Percentiles rank a stretch among this genome's conserved stretches.
phyloP scores from a whole-genome alignment of 2,797 vertebrate species.

The Lithobates pipiens region DNA sequence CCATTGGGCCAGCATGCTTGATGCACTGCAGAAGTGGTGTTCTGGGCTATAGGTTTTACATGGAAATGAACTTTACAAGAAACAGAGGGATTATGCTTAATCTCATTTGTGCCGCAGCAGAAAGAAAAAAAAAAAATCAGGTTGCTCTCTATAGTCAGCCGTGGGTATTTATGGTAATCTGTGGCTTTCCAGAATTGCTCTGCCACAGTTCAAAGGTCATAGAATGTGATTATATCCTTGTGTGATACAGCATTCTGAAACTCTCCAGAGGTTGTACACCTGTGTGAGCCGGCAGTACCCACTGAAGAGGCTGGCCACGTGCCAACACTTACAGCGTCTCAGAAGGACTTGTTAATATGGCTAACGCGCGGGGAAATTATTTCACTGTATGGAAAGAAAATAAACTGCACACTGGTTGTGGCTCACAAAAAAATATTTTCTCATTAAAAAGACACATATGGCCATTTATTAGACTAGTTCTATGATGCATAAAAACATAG shows the following conservation, averaged over 20 bases:
- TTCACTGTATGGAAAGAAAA: conserved; percentile 38
- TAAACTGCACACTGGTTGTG: conserved; percentile 17
- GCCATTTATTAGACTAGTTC: conserved; percentile 26
- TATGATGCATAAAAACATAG: neutral
- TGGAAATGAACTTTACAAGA: conserved; percentile 61
- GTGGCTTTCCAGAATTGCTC: conserved; percentile 60
- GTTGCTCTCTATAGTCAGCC: conserved; percentile 38
- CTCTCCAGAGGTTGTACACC: conserved; percentile 56
- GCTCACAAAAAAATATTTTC: conserved; percentile 18
- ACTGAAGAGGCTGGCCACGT: conserved; percentile 30
- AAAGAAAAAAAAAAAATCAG: neutral
- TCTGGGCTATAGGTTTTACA: conserved; percentile 55
- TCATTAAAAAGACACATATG: conserved; percentile 12
- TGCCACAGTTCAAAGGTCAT: conserved; percentile 58
- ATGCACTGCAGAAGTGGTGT: conserved; percentile 58
- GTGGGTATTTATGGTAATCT: conserved; percentile 62
- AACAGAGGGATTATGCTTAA: conserved; percentile 60
- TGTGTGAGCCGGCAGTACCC: conserved; percentile 45
- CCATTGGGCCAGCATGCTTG: conserved; percentile 25
- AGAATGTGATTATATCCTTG: conserved; percentile 59
- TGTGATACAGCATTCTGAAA: conserved; percentile 60
- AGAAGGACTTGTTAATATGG: conserved; percentile 43
- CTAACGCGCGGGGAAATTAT: conserved; percentile 32
- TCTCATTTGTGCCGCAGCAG: conserved; percentile 56
- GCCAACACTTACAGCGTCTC: conserved; percentile 49